Base-by-base conservation (phyloP, 2,113 vertebrate genomes). In the Oncorhynchus mykiss region DNA sequence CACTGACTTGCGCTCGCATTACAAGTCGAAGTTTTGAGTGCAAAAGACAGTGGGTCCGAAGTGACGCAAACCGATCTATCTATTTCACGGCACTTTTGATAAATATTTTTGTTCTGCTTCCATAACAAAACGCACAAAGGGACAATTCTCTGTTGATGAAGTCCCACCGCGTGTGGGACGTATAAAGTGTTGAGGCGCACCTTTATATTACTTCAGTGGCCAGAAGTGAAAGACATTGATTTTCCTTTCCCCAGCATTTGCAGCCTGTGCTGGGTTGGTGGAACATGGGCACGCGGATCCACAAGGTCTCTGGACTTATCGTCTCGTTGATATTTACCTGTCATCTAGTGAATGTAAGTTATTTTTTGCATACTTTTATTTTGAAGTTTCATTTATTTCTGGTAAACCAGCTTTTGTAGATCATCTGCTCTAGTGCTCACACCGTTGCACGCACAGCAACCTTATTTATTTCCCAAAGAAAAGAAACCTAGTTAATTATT, bases 291-390 rank as follows among this genome's bases (percentile, higher is more conserved):
- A 83, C 90, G 59, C 70, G 87, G 85, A 84, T 83, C 85, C 83
- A 77, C 34, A 82, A 77, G 83, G 79, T 81, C 78, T 78, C 80
- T 79, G 92, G 88, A 90, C 90, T 92, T 84, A 85, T 84, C 80
- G 72, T 92, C 72, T 77, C 74, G 45, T 62, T 92, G 78, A 70
- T 90, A 5, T 82, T 94, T 72, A 60, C 91, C 49, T 92, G 88
- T 73, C 89, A 92, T 77, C 85, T 92, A 78, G 71, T 88, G 25
- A 80, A 85, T 86, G 93, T 94, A 92, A 94, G 93, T 93, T 16
- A 71, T n/a, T 70, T 72, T 79, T 77, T 82, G 48, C 22, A 24
- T 0, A 29, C 13, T 29, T 88, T 72, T 29, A 67, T 60, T 71
- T 57, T 34, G 27, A 54, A 29, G 14, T 54, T 18, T 71, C 25